These are phyloP conservation scores for Hypotaenidia okinawae DNA, from an alignment of 2,797 vertebrate species.

Conservation along the genomic window DNA sequence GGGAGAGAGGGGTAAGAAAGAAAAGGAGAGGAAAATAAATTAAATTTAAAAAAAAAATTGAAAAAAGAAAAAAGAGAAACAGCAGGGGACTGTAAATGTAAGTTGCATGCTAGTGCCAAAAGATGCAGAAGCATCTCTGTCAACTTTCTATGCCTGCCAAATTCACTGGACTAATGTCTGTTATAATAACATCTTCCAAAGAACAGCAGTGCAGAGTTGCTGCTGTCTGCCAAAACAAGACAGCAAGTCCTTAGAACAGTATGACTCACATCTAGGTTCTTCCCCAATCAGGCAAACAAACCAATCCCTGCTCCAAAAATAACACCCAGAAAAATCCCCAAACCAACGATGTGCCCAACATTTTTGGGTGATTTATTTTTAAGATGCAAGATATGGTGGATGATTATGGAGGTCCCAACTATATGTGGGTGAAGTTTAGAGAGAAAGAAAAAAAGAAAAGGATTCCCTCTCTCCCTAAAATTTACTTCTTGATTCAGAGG, in stretches of 20 bases:
- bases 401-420: background rate
- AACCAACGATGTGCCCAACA: background rate
- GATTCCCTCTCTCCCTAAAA: rapidly evolving
- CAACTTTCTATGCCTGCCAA: conserved; percentile 49
- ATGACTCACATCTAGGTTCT: background rate
- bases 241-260: background rate
- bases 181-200: conserved; percentile 66
- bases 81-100: conserved; percentile 44
- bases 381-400: background rate
- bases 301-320: background rate
- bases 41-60: background rate
- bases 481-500: background rate
- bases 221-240: conserved; percentile 31
- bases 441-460: background rate
- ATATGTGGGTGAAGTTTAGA: background rate
- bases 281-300: background rate
- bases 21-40: too few species aligned
- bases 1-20: too few species aligned
- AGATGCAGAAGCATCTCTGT: conserved; percentile 44
- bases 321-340: background rate
- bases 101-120: conserved; percentile 57
- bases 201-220: conserved; percentile 3
- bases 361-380: background rate
- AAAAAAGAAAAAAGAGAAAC: background rate
- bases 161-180: conserved; percentile 55